phyloP scores from a whole-genome alignment of 1,140 invertebrate genomes.

The Diorhabda carinulata region DNA sequence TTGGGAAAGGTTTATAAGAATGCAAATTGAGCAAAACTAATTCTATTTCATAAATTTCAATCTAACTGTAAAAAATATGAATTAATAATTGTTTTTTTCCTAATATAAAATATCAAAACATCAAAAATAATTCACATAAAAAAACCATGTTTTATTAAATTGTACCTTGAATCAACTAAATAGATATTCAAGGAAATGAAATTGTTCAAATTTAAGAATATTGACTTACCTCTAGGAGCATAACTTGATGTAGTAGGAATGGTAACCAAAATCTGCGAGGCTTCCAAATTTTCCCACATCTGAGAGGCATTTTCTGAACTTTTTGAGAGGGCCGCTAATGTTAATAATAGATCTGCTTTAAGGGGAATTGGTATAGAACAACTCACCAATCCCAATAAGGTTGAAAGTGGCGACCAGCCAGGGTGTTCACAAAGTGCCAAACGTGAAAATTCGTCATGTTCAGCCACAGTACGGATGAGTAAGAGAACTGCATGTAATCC shows the following conservation, averaged over 20 bases:
- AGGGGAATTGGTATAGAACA: constrained; percentile 81
- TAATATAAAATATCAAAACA: no score
- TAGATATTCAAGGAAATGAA: not conserved
- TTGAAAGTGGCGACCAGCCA: constrained; percentile 75
- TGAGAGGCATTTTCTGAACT: constrained; percentile 70
- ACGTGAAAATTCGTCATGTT: constrained; percentile 72
- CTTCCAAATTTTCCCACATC: constrained; percentile 84
- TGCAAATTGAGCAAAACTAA: no score
- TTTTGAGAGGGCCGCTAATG: constrained; percentile 72
- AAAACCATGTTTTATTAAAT: no score
- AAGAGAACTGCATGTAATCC: constrained; percentile 77
- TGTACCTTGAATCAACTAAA: constrained; percentile 33
- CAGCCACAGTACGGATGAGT: constrained; percentile 72
- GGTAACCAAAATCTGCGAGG: constrained; percentile 75
- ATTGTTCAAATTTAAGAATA: not conserved
- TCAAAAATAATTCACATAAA: no score
- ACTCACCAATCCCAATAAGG: constrained; percentile 76
- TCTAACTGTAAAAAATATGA: no score
- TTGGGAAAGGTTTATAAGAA: no score
- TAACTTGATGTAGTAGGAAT: constrained; percentile 61
- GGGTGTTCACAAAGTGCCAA: constrained; percentile 80
- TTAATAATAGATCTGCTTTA: constrained; percentile 76
- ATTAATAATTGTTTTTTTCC: no score
- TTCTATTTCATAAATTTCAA: no score
- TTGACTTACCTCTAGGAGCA: constrained; percentile 51